Evolutionary conservation across 2,888 invertebrate species (phyloP), one percentile per base, ranked within the genome.

Genomic region (Tribolium freemani): DNA sequence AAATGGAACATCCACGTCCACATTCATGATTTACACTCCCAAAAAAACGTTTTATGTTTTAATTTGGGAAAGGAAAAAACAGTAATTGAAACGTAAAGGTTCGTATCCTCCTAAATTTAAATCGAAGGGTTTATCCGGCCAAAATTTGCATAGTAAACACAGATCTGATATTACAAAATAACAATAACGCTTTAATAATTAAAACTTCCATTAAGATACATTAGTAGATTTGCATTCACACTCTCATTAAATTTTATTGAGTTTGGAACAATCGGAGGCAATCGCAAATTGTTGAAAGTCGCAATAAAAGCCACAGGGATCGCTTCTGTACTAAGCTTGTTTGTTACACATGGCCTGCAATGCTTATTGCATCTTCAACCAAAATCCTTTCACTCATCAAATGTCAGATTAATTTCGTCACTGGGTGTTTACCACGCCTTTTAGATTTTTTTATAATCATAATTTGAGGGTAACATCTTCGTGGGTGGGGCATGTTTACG

Each of bases 231-330:
- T 26, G 26, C 21, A 57, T 57, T 46, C 6, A 26, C 60, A 46
- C 45, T n/a, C 16, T 60, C 60, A 21, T 60, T 60, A 46, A 45
- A 60, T 46, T 46, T 60, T 45, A 60, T 60, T 45, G 26, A 9
- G 9, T 20, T 16, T 20, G 11, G n/a, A 20, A 20, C 5, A 44
- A 60, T 11, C 31, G 56, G 31, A 51, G 20, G 20, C 11, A 51
- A 51, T 57, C 30, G 56, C 56, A 57, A 57, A 56, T 56, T 11
- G 56, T 57, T 9, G 56, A 57, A 57, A 57, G 56, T 57, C 13
- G 56, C 31, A 31, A 38, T 57, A 38, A 57, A 38, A 38, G 56
- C 13, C 56, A 26, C 56, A 57, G 44, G 13, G 13, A 10, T 57
- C 56, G 13, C 38, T 38, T 57, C 56, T 53, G 53, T 8, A 48